Evolutionary conservation across 2,113 vertebrate species (phyloP).

Genomic region (Tonatia bakeri): DNA sequence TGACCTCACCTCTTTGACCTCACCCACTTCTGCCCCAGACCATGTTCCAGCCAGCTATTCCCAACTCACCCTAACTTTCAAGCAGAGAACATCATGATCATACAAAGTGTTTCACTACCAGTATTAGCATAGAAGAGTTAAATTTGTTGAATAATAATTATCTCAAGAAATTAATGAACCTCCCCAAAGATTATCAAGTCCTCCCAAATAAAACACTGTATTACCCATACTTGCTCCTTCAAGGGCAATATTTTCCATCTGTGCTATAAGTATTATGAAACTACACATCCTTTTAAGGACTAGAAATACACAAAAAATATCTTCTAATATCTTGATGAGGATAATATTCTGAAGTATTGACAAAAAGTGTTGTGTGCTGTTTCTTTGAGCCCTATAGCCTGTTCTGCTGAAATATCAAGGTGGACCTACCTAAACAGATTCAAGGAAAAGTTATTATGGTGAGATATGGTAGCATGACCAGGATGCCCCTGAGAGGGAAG

Average conservation of each 20-base stretch:
- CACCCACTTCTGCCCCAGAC: not conserved
- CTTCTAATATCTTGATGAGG: not conserved
- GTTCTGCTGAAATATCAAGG: not conserved
- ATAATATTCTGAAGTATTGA: not conserved
- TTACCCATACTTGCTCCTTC: not conserved
- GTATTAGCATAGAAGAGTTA: conserved; percentile 20
- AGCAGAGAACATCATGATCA: not conserved
- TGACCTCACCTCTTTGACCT: not conserved
- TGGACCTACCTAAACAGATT: not conserved
- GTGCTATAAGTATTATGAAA: not conserved
- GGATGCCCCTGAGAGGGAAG: not conserved
- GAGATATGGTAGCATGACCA: not conserved
- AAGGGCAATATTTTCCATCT: not conserved
- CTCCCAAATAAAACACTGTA: conserved; percentile 36
- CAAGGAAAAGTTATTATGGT: not conserved
- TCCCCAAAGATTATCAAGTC: conserved; percentile 34
- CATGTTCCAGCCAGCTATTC: not conserved
- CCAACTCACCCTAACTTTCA: not conserved
- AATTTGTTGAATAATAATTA: conserved; percentile 56
- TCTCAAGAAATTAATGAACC: conserved; percentile 54
- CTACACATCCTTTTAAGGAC: not conserved
- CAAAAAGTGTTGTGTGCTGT: not conserved
- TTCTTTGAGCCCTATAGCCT: not conserved
- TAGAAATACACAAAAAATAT: not conserved
- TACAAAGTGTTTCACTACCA: conserved; percentile 10